Conservation (phyloP, 1,140 invertebrate species). For the Phenacoccus solenopsis region DNA sequence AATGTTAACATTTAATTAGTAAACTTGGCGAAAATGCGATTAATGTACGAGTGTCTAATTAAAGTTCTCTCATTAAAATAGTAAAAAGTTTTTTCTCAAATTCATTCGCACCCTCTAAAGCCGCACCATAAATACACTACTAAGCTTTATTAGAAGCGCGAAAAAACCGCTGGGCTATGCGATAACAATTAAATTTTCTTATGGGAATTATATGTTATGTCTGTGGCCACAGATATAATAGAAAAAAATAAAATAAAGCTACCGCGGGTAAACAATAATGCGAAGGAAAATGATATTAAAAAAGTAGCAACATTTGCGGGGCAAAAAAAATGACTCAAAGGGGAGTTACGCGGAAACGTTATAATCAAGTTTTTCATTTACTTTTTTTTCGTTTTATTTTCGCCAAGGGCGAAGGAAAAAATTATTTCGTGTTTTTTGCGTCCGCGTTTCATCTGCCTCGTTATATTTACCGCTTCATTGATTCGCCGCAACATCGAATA, state of each 20-base stretch:
- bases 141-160: background rate
- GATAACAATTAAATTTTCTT: background rate
- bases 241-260: too few relatives aligned
- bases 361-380: background rate
- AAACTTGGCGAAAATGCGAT: background rate
- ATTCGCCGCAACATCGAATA: too few relatives aligned
- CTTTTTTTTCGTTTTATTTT: background rate
- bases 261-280: too few relatives aligned
- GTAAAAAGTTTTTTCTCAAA: background rate
- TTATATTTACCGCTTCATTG: too few relatives aligned
- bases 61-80: background rate
- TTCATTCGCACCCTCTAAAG: background rate
- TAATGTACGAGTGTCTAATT: background rate
- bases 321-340: background rate
- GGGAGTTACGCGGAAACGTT: background rate
- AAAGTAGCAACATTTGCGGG: too few relatives aligned
- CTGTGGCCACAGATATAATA: background rate
- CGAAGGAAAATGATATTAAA: too few relatives aligned
- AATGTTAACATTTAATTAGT: conserved; percentile 3
- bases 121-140: background rate
- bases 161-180: too few relatives aligned
- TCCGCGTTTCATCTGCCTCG: background rate
- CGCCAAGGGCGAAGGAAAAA: too few relatives aligned
- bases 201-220: background rate
- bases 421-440: background rate